Evolutionary conservation across 1,140 invertebrate species (phyloP).

Genomic region (Ruditapes philippinarum): DNA sequence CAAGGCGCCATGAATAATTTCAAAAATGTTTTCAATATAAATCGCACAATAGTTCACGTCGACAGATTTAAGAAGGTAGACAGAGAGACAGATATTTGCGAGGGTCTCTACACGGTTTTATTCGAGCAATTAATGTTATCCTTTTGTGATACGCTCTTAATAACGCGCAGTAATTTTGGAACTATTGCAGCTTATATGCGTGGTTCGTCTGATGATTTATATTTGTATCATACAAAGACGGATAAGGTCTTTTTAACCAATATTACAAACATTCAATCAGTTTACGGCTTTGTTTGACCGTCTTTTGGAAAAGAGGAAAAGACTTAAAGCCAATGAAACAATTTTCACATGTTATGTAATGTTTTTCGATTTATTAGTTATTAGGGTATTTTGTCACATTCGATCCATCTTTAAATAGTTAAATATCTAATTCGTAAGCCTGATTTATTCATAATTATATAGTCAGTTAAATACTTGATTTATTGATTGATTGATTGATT

Average conservation of each 20-base stretch:
- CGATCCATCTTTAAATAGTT: too few relatives aligned
- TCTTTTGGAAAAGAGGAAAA: too few relatives aligned
- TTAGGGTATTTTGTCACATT: too few relatives aligned
- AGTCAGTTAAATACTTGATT: too few relatives aligned
- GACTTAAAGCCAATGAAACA: too few relatives aligned
- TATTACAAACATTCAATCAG: neutral
- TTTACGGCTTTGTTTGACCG: neutral
- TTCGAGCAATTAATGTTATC: slow-evolving; percentile 7
- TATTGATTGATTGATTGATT: too few relatives aligned
- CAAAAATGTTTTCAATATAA: slow-evolving; percentile 6
- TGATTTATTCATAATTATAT: too few relatives aligned
- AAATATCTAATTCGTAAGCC: too few relatives aligned
- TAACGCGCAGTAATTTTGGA: slow-evolving; percentile 24
- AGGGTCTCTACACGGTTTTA: neutral
- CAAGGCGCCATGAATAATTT: neutral
- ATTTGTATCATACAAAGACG: neutral
- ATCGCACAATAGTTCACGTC: slow-evolving; percentile 27
- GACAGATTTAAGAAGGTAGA: neutral
- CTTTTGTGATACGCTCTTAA: neutral
- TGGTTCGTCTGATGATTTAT: neutral
- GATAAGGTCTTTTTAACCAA: neutral
- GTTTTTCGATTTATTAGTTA: too few relatives aligned
- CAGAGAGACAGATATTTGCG: neutral
- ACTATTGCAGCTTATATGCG: slow-evolving; percentile 24
- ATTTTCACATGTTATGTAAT: too few relatives aligned